Percentiles rank a stretch among this genome's conserved stretches.
Conservation (phyloP, 1,140 invertebrate genomes). For the Listronotus oregonensis region DNA sequence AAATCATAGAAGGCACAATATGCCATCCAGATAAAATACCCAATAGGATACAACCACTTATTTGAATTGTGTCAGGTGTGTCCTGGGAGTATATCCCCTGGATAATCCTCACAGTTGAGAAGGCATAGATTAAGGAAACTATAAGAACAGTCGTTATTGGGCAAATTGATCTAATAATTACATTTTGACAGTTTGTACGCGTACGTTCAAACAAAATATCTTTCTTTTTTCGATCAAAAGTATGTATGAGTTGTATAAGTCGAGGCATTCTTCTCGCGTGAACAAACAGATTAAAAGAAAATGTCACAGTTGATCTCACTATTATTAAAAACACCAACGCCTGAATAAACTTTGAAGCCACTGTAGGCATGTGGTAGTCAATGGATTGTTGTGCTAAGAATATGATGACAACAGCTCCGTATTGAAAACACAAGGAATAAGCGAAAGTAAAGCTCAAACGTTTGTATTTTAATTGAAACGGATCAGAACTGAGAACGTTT, state of each 20-base stretch:
- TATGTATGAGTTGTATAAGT: constrained; percentile 9
- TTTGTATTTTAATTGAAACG: constrained; percentile 12
- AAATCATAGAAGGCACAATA: constrained; percentile 7
- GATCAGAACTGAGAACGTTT: constrained; percentile 16
- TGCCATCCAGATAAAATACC: constrained; percentile 31
- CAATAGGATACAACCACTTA: constrained; percentile 12
- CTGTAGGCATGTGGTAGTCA: too few species aligned
- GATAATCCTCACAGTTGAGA: neutral
- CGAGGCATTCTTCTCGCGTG: constrained; percentile 17
- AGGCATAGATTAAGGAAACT: neutral
- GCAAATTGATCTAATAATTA: neutral
- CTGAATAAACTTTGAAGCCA: constrained; percentile 3
- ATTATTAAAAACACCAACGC: constrained; percentile 8
- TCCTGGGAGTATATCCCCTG: neutral
- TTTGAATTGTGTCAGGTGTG: neutral
- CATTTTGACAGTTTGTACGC: neutral
- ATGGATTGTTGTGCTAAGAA: constrained; percentile 13
- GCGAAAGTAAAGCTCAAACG: neutral
- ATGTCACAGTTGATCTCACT: neutral
- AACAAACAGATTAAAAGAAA: constrained; percentile 5
- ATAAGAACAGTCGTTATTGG: neutral
- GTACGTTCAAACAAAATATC: neutral
- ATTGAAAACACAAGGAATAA: constrained; percentile 4
- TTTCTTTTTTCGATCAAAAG: neutral
- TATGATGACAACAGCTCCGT: constrained; percentile 31